Base-by-base conservation (phyloP, 2,797 vertebrate species). In the Trachops cirrhosus region DNA sequence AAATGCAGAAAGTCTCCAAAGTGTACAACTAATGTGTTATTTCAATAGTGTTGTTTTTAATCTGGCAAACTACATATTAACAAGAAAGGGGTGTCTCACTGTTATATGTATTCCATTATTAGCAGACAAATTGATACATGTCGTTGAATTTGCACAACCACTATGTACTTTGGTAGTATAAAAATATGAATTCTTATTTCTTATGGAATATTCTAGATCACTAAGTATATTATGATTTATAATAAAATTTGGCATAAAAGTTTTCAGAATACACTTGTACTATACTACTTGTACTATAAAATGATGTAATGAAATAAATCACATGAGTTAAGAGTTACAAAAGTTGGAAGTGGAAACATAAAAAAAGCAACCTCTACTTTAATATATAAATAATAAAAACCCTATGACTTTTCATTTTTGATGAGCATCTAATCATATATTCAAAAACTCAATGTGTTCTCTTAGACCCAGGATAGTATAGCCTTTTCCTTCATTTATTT, bases 161-260 rank as follows among this genome's bases (percentile, higher is more conserved):
- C 24, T 62, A 15, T 18, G 26, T 16, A 79, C 29, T 93, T 88
- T 87, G 19, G 29, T 92, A 68, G 14, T 75, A 24, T 82, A 79
- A 78, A 92, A 8, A 46, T 52, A 48, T 29, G 5, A 50, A 71
- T 32, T 68, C 86, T 91, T 84, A 83, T 89, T 89, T 85, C n/a
- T 54, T 87, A 83, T 32, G 57, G 22, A 91, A 95, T n/a, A 96
- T 48, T 94, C 12, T 52, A 74, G 32, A 78, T 29, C 52, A 89
- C 21, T 89, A 73, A 68, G 71, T n/a, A 39, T 75, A 94, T 52
- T 89, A 59, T 46, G 18, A 88, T 75, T 15, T 50, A n/a, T 94
- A 96, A 71, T 95, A 95, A 96, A 95, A 93, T n/a, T 87, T 74
- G 48, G 7, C 79, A 85, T 74, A 77, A 93, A 89, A n/a, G 29